Percentiles rank a stretch among this genome's conserved stretches.
These are phyloP conservation scores for Phocoena sinus DNA, from an alignment of 2,113 vertebrate species.

Conservation along the genomic window DNA sequence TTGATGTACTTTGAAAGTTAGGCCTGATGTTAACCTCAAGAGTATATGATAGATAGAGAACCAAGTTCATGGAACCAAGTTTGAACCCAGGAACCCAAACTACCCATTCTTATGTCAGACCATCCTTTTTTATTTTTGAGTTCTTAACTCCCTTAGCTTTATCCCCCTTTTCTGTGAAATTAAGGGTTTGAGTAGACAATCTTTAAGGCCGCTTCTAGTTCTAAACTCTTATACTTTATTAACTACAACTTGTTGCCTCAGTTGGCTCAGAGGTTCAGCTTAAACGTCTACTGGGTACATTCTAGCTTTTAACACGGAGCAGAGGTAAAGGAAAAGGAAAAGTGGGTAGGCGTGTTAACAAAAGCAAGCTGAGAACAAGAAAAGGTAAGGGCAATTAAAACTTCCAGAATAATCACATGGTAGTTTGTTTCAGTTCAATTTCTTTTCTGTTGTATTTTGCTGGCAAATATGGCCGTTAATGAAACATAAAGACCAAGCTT, in stretches of 20 bases:
- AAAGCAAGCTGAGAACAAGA: not conserved
- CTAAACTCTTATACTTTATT: not conserved
- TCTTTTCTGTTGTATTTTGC: not conserved
- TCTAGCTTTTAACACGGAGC: not conserved
- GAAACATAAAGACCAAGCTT: not conserved
- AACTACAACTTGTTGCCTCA: not conserved
- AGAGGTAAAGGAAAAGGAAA: not conserved
- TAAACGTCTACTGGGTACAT: not conserved
- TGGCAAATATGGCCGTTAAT: not conserved
- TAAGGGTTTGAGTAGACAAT: not conserved
- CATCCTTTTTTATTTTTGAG: not conserved
- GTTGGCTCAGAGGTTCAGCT: not conserved
- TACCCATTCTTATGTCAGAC: not conserved
- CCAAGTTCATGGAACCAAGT: not conserved
- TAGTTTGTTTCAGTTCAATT: not conserved
- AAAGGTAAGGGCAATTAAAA: not conserved
- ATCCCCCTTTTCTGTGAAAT: not conserved
- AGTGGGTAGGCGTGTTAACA: not conserved
- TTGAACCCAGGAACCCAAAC: not conserved
- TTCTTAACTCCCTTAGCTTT: not conserved
- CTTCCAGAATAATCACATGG: not conserved
- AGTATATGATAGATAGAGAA: not conserved
- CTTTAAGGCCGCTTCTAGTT: not conserved
- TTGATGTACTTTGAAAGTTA: not conserved
- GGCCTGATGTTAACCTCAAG: not conserved